A percentile compares a stretch with the other conserved stretches of the same genome.
Evolutionary conservation across 92 coral and sea anemone genomes (phyloP).

Genomic region (Nematostella vectensis): DNA sequence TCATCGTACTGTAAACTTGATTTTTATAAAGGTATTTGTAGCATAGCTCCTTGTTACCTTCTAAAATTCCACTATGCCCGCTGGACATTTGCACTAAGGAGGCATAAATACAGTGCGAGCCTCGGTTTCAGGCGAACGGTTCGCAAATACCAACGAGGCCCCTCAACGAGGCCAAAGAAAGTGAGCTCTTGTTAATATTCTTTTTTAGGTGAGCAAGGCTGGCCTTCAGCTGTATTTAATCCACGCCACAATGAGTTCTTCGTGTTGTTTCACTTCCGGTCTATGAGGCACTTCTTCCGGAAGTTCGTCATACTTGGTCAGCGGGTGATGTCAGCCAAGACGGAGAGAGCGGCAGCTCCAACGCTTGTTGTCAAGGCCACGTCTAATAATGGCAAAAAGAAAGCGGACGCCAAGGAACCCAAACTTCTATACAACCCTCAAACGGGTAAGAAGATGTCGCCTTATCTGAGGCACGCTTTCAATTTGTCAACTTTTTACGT

Average conservation of each 20-base stretch:
- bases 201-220: slow-evolving; percentile 82
- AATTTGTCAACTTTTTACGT: neutral
- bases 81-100: too few species aligned
- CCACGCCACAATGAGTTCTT: slow-evolving; percentile 50
- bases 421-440: slow-evolving; percentile 57
- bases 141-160: too few species aligned
- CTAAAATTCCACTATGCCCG: too few species aligned
- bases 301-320: slow-evolving; percentile 69
- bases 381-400: slow-evolving; percentile 2
- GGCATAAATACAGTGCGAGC: too few species aligned
- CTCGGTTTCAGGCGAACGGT: too few species aligned
- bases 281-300: slow-evolving; percentile 33
- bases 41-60: too few species aligned
- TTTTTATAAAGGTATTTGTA: too few species aligned
- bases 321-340: slow-evolving; percentile 41
- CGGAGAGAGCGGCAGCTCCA: slow-evolving; percentile 59
- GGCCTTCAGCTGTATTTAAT: slow-evolving; percentile 82
- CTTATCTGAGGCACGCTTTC: too few species aligned
- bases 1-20: too few species aligned
- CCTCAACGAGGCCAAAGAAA: too few species aligned
- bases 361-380: slow-evolving; percentile 37
- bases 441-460: slow-evolving; percentile 48
- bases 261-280: slow-evolving; percentile 71
- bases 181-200: too few species aligned
- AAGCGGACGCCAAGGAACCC: slow-evolving; percentile 39